Percentiles rank a stretch among this genome's conserved stretches.
Conservation (phyloP, 2,888 invertebrate genomes). For the Agrypnus murinus region DNA sequence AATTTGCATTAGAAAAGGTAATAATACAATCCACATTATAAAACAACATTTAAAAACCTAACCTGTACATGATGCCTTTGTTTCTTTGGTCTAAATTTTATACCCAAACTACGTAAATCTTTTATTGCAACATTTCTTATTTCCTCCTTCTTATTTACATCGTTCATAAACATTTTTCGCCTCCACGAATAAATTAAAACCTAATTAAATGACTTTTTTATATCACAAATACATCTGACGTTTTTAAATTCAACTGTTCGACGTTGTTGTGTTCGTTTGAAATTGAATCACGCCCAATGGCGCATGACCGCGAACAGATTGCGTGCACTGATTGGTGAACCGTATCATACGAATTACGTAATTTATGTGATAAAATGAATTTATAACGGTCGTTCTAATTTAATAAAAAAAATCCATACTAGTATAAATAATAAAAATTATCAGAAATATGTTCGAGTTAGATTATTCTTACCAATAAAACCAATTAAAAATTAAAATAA, state of each 20-base stretch:
- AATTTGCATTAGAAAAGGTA: slow-evolving; percentile 33
- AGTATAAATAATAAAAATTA: too few species aligned
- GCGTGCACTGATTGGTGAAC: slow-evolving; percentile 7
- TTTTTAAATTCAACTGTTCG: neutral
- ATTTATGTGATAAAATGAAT: neutral
- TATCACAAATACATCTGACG: neutral
- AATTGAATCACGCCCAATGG: slow-evolving; percentile 28
- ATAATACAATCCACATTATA: too few species aligned
- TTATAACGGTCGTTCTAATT: slow-evolving; percentile 14
- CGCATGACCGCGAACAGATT: slow-evolving; percentile 10
- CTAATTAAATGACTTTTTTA: neutral
- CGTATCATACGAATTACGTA: neutral
- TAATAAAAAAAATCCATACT: neutral
- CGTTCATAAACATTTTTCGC: slow-evolving; percentile 73
- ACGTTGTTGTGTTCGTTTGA: slow-evolving; percentile 20
- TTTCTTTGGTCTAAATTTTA: slow-evolving; percentile 83
- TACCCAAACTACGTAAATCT: slow-evolving; percentile 80
- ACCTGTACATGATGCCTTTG: slow-evolving; percentile 73
- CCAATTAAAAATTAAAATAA: too few species aligned
- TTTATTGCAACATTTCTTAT: slow-evolving; percentile 75
- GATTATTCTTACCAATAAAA: too few species aligned
- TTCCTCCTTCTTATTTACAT: slow-evolving; percentile 74
- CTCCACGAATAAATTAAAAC: too few species aligned
- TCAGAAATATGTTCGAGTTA: too few species aligned
- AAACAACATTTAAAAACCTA: slow-evolving; percentile 45